Evolutionary conservation across 2,888 invertebrate species (phyloP), one percentile per base, ranked within the genome.

Genomic region (Plebejus argus): DNA sequence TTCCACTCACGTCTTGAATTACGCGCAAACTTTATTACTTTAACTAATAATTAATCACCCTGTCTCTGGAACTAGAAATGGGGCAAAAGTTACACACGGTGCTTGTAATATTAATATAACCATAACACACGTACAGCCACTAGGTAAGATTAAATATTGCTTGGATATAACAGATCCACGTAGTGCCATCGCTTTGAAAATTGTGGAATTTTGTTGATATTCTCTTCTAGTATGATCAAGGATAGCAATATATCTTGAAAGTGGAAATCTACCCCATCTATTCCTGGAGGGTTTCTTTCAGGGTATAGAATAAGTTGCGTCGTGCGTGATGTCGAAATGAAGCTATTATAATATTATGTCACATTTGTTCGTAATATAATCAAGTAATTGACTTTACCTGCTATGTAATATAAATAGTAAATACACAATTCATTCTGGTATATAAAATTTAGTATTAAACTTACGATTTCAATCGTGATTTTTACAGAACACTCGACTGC

Each of bases 1-100:
- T n/a, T n/a, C n/a, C n/a, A n/a, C n/a, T n/a, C n/a, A n/a, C n/a
- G n/a, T n/a, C n/a, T n/a, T n/a, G n/a, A n/a, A n/a, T n/a, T n/a
- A n/a, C n/a, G n/a, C n/a, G n/a, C n/a, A n/a, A 66, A 66, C 15
- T 66, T 66, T 28, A 66, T 28, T 33, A 33, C 28, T 66, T 66
- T 33, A 66, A 66, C 28, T 66, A 66, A 66, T 66, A 66, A 66
- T 66, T 66, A 28, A 33, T 66, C 1, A 66, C 66, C 28, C 28
- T 33, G 66, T 66, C 28, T 66, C 66, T 18, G 28, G 66, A 66
- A 66, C 66, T 66, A 20, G 28, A 66, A 66, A 28, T 66, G 28
- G 66, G 66, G 66, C 66, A 15, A 15, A 15, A 66, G 33, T 33
- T 33, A 6, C 18, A 28, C 10, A 66, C 58, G 45, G 58, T 58